phyloP scores from a whole-genome alignment of 2,888 invertebrate species.

The Lasioglossum figueresi region DNA sequence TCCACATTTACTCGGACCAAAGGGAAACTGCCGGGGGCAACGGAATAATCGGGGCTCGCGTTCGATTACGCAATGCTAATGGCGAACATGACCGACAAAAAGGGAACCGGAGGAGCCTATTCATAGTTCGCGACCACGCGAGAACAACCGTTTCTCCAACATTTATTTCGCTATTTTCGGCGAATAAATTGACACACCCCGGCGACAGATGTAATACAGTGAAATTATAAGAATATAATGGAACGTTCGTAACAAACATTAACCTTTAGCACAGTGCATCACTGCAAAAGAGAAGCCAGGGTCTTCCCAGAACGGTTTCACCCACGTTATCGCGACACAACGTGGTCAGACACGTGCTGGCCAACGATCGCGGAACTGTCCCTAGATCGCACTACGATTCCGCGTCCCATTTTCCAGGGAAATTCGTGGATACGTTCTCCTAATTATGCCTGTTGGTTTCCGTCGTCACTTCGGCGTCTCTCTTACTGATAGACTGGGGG shows the following conservation, averaged over 20 bases:
- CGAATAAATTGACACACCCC: neutral
- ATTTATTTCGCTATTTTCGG: neutral
- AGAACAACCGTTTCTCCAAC: neutral
- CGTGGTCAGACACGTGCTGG: neutral
- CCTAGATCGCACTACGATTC: neutral
- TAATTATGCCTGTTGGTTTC: neutral
- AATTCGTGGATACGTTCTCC: neutral
- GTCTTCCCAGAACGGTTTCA: neutral
- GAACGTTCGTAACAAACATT: neutral
- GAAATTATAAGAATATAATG: neutral
- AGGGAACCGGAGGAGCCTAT: slow-evolving; percentile 6
- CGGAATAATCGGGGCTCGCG: slow-evolving; percentile 14
- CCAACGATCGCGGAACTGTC: neutral
- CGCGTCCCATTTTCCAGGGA: neutral
- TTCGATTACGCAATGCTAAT: slow-evolving; percentile 47
- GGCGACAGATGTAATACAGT: neutral
- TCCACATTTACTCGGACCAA: slow-evolving; percentile 41
- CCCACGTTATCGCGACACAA: neutral
- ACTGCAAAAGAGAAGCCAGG: neutral
- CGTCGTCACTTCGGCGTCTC: neutral
- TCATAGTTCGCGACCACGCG: slow-evolving; percentile 18
- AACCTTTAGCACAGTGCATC: neutral
- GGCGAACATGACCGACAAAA: slow-evolving; percentile 17
- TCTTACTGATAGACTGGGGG: too few species aligned
- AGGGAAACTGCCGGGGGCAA: slow-evolving; percentile 20